These are phyloP conservation scores for Dicyrtoma fusca DNA, from an alignment of 2,888 invertebrate genomes.

Conservation along the genomic window DNA sequence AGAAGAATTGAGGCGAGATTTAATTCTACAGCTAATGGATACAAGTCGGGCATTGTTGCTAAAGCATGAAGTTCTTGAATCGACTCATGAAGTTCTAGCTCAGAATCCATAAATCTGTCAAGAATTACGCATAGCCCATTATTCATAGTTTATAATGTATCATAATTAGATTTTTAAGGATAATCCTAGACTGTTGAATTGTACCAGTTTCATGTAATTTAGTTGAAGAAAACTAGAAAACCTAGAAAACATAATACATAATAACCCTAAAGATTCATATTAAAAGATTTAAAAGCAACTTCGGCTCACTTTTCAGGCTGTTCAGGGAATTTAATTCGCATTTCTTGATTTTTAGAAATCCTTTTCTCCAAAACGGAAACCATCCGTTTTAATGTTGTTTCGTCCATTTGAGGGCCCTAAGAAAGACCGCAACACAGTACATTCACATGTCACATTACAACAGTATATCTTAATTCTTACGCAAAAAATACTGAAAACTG, in stretches of 20 bases:
- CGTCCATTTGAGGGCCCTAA: constrained; percentile 84
- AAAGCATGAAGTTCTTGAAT: constrained; percentile 89
- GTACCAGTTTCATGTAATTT: too few relatives aligned
- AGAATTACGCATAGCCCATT: too few relatives aligned
- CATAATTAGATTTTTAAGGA: too few relatives aligned
- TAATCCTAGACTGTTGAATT: too few relatives aligned
- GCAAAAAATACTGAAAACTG: too few relatives aligned
- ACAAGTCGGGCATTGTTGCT: constrained; percentile 94
- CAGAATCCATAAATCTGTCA: constrained; percentile 96
- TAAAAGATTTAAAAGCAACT: constrained; percentile 44
- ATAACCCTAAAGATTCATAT: too few relatives aligned
- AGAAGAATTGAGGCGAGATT: constrained; percentile 88
- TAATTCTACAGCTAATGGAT: constrained; percentile 85
- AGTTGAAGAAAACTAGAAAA: constrained; percentile 5
- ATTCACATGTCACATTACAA: not conserved
- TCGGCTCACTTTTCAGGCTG: constrained; percentile 79
- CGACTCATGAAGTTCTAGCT: constrained; percentile 87
- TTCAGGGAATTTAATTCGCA: constrained; percentile 97
- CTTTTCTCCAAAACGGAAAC: constrained; percentile 93
- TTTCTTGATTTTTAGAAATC: constrained; percentile 91
- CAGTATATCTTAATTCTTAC: too few relatives aligned
- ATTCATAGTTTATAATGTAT: too few relatives aligned
- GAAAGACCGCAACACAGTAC: not conserved
- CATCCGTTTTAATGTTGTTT: constrained; percentile 82
- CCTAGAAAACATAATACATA: not conserved